Percentiles rank a stretch among this genome's conserved stretches.
Conservation (phyloP, 2,113 vertebrate genomes). For the Nymphicus hollandicus region DNA sequence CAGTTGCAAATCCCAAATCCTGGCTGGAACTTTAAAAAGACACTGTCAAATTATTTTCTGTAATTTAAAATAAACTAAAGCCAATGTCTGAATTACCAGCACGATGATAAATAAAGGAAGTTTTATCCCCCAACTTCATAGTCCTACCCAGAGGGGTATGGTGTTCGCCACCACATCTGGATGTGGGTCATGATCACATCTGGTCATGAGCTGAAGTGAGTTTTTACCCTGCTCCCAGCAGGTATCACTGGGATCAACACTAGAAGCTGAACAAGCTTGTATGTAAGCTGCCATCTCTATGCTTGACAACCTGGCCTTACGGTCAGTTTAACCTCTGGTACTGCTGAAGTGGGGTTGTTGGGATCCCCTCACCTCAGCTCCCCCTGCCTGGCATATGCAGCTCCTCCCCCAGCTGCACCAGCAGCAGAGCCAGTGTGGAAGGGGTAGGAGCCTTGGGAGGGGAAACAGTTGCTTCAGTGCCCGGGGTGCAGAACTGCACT, state of each 20-base stretch:
- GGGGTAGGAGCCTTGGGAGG: background rate
- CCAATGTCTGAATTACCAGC: background rate
- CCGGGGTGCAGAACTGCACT: fast-evolving
- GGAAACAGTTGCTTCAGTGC: background rate
- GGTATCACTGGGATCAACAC: background rate
- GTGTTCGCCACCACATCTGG: background rate
- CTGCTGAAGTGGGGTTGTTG: background rate
- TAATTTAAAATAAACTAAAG: background rate
- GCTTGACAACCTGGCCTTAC: fast-evolving
- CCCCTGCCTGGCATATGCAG: background rate
- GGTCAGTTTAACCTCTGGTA: background rate
- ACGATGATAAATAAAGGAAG: background rate
- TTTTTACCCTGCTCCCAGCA: background rate
- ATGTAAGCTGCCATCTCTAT: background rate
- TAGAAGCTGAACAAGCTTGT: background rate
- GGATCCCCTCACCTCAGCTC: background rate
- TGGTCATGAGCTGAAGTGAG: background rate
- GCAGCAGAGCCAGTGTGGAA: background rate
- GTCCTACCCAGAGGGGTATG: background rate
- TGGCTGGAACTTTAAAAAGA: background rate
- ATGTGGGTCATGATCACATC: background rate
- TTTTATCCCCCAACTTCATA: background rate
- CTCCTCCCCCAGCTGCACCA: background rate
- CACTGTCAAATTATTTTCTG: background rate
- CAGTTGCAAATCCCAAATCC: background rate